A percentile compares a stretch with the other conserved stretches of the same genome.
Evolutionary conservation across 2,888 invertebrate genomes (phyloP).

Genomic region (Hedychridium roseum): DNA sequence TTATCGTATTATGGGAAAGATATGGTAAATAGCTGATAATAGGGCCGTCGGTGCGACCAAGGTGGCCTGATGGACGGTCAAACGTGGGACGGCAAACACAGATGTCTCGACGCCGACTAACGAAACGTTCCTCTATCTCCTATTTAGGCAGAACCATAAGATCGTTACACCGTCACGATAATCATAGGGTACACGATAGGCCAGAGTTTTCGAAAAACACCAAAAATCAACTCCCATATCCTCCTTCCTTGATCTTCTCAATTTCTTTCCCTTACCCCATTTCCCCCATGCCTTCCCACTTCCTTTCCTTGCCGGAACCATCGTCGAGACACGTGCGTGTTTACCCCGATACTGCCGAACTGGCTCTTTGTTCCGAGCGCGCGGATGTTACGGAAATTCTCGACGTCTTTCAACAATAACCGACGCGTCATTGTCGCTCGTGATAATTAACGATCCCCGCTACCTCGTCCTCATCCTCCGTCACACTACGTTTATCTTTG

Average conservation of each 20-base stretch:
- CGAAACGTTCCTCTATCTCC: slow-evolving; percentile 23
- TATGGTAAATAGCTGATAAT: slow-evolving; percentile 29
- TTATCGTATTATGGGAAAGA: too few relatives aligned
- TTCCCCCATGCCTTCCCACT: too few relatives aligned
- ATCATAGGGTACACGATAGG: slow-evolving; percentile 10
- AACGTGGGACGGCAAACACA: slow-evolving; percentile 30
- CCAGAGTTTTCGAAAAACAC: slow-evolving; percentile 4
- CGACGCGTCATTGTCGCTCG: slow-evolving; percentile 7
- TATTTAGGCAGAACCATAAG: slow-evolving; percentile 9
- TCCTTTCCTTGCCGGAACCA: too few relatives aligned
- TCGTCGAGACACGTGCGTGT: slow-evolving; percentile 1
- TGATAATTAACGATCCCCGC: slow-evolving; percentile 33
- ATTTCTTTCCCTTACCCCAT: too few relatives aligned
- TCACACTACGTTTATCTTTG: slow-evolving; percentile 22
- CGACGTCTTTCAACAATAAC: slow-evolving; percentile 16
- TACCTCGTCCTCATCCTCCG: too few relatives aligned
- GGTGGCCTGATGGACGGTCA: slow-evolving; percentile 9
- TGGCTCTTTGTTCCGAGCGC: slow-evolving; percentile 10
- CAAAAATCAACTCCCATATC: too few relatives aligned
- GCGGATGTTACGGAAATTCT: slow-evolving; percentile 10
- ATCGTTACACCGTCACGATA: slow-evolving; percentile 12
- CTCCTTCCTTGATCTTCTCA: too few relatives aligned
- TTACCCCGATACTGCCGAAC: slow-evolving; percentile 8
- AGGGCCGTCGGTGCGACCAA: slow-evolving; percentile 8
- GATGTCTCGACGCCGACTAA: slow-evolving; percentile 20